These are phyloP conservation scores for Leptopilina drosophilae DNA, from an alignment of 2,888 invertebrate species.

Conservation along the genomic window DNA sequence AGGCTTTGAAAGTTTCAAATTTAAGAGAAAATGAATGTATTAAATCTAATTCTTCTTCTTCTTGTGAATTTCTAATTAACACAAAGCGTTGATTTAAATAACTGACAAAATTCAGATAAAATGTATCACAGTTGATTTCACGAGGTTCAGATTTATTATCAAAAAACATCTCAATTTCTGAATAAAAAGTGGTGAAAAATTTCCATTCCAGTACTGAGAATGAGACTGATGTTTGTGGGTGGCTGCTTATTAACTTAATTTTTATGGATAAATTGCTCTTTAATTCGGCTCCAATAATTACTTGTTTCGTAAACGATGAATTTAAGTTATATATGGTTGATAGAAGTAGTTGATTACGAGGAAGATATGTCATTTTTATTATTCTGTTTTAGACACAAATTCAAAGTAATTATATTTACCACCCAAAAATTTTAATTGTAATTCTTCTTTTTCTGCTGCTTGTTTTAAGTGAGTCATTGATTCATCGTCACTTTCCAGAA, in stretches of 20 bases:
- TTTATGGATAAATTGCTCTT: neutral
- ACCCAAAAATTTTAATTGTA: neutral
- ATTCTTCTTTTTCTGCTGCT: neutral
- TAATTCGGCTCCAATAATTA: neutral
- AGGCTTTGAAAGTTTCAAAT: too few species aligned
- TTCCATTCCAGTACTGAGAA: neutral
- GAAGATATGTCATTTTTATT: neutral
- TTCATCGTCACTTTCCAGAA: neutral
- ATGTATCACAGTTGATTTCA: too few species aligned
- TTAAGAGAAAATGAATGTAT: too few species aligned
- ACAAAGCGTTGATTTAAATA: too few species aligned
- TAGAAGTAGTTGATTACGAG: neutral
- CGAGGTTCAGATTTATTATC: too few species aligned
- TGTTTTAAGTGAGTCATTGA: neutral
- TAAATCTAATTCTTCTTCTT: too few species aligned
- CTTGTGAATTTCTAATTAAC: too few species aligned
- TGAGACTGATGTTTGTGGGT: neutral
- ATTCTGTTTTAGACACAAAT: neutral
- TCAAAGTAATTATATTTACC: neutral
- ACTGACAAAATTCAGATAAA: too few species aligned
- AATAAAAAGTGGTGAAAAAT: neutral
- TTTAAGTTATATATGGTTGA: neutral
- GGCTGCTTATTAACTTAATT: neutral
- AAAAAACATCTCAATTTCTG: too few species aligned
- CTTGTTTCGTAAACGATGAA: neutral